A percentile compares a stretch with the other conserved stretches of the same genome.
Conservation (phyloP, 2,888 invertebrate genomes). For the Empis livida region DNA sequence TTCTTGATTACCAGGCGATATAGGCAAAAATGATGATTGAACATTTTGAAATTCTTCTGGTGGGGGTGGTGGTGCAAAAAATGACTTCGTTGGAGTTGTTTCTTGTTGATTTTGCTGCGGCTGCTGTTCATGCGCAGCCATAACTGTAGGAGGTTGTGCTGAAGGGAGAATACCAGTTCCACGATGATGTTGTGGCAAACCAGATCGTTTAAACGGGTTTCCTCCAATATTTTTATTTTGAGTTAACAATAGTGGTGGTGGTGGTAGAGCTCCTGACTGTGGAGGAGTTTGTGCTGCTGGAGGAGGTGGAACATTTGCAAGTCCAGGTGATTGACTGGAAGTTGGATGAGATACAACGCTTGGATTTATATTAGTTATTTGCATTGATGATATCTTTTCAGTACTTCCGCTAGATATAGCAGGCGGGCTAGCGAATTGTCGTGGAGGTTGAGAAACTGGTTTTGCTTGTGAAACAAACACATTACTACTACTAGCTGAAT, state of each 20-base stretch:
- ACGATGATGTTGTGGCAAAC: slow-evolving; percentile 5
- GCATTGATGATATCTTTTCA: no score
- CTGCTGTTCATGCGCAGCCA: slow-evolving; percentile 13
- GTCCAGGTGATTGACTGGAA: slow-evolving; percentile 8
- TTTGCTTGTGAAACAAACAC: slow-evolving; percentile 25
- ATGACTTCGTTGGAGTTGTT: no score
- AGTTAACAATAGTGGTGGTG: slow-evolving; percentile 10
- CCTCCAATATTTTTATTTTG: slow-evolving; percentile 3
- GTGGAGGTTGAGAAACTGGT: slow-evolving; percentile 21
- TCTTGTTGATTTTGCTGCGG: background rate
- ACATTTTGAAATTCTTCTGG: slow-evolving; percentile 29
- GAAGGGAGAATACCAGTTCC: slow-evolving; percentile 7
- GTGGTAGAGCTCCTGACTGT: slow-evolving; percentile 6
- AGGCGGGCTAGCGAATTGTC: slow-evolving; percentile 22
- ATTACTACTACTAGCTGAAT: slow-evolving; percentile 16
- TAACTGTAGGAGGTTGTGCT: slow-evolving; percentile 13
- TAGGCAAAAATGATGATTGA: slow-evolving; percentile 24
- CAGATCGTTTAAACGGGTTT: slow-evolving; percentile 12
- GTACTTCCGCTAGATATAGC: no score
- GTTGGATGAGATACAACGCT: no score
- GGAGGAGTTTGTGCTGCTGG: slow-evolving; percentile 10
- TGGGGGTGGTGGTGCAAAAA: slow-evolving; percentile 19
- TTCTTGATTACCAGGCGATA: slow-evolving; percentile 26
- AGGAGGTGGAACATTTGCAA: slow-evolving; percentile 6
- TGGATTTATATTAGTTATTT: no score